Evolutionary conservation across 2,113 vertebrate genomes (phyloP).

Genomic region (Leiothrix lutea): DNA sequence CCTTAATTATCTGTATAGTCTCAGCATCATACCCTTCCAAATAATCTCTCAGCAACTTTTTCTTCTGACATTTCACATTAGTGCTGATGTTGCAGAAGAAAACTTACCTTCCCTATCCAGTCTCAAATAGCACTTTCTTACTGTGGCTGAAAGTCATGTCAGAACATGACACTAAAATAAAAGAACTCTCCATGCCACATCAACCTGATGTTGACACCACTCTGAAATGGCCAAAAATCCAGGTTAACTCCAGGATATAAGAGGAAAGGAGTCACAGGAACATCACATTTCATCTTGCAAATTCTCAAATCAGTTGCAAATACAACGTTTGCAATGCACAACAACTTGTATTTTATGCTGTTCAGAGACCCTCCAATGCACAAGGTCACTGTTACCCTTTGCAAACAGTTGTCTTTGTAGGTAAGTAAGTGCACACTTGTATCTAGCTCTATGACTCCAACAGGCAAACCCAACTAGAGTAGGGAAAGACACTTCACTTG

Average conservation of each 20-base stretch:
- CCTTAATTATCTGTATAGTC: neutral
- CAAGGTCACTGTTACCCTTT: neutral
- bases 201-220: neutral
- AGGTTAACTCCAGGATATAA: neutral
- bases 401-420: neutral
- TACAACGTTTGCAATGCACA: neutral
- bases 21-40: neutral
- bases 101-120: neutral
- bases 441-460: neutral
- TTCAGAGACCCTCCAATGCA: neutral
- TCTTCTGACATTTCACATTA: neutral
- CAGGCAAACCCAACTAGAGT: rapidly evolving
- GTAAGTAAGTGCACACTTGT: neutral
- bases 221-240: neutral
- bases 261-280: neutral
- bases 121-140: neutral
- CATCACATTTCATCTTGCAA: neutral
- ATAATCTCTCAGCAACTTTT: neutral
- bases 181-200: neutral
- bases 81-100: neutral
- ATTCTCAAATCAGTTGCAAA: neutral
- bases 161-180: neutral
- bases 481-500: neutral
- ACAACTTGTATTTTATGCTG: neutral
- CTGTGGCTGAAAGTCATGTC: neutral